A percentile compares a stretch with the other conserved stretches of the same genome.
Evolutionary conservation across 2,888 invertebrate species (phyloP).

Genomic region (Epinotia bilunana): DNA sequence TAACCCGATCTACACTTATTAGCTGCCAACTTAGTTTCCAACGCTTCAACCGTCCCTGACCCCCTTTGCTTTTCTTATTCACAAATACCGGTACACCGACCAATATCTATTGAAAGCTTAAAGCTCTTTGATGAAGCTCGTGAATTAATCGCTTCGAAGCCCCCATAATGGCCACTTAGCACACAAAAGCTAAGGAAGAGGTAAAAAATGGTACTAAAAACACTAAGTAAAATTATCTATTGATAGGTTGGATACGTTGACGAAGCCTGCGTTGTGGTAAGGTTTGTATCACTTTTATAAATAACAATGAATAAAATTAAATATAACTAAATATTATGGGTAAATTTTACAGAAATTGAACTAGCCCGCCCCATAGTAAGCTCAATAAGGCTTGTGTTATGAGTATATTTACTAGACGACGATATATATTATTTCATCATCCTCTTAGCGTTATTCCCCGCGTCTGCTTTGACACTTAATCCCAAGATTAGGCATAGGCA

Average conservation of each 20-base stretch:
- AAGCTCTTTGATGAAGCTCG: constrained; percentile 24
- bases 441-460: too few relatives aligned
- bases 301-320: too few relatives aligned
- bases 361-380: too few relatives aligned
- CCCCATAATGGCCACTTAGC: constrained; percentile 32
- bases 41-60: not conserved
- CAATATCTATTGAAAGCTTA: constrained; percentile 21
- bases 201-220: not conserved
- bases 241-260: not conserved
- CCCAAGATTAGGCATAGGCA: too few relatives aligned
- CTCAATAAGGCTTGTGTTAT: too few relatives aligned
- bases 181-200: constrained; percentile 21
- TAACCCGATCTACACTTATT: not conserved
- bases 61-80: constrained; percentile 20
- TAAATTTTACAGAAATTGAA: too few relatives aligned
- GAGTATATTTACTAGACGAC: too few relatives aligned
- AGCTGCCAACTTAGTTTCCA: not conserved
- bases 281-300: not conserved
- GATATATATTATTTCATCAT: too few relatives aligned
- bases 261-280: too few relatives aligned
- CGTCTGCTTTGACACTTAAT: too few relatives aligned
- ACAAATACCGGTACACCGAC: not conserved
- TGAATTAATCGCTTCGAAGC: constrained; percentile 27
- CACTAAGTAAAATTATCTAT: too few relatives aligned
- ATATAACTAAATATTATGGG: too few relatives aligned